Evolutionary conservation across 2,113 vertebrate species (phyloP).

Genomic region (Pseudois nayaur): DNA sequence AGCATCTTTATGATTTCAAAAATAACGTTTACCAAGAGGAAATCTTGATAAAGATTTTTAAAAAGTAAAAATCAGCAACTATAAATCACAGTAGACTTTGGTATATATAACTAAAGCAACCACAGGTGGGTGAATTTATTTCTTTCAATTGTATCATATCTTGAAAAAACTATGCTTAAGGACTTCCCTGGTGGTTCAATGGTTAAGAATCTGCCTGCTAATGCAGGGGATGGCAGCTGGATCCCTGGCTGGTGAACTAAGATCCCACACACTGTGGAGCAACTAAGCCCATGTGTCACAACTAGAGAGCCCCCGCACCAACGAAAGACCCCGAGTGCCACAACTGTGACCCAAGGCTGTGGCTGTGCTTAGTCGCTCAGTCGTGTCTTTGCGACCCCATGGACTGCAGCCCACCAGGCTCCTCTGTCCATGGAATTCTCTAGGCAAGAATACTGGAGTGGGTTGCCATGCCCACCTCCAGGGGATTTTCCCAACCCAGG

Average conservation of each 20-base stretch:
- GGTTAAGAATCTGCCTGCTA: neutral
- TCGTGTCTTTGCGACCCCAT: neutral
- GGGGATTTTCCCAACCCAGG: neutral
- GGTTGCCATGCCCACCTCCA: neutral
- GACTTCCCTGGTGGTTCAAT: neutral
- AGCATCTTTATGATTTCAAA: neutral
- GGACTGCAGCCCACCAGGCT: neutral
- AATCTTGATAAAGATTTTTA: neutral
- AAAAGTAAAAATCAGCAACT: constrained; percentile 6
- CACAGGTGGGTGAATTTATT: neutral
- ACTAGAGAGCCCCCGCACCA: neutral
- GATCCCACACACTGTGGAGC: neutral
- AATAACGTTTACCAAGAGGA: neutral
- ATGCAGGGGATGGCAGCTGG: neutral
- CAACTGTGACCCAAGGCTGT: neutral
- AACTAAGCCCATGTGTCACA: neutral
- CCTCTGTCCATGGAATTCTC: neutral
- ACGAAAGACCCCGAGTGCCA: neutral
- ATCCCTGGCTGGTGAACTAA: neutral
- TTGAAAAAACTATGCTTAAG: neutral
- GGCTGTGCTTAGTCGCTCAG: neutral
- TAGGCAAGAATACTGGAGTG: neutral
- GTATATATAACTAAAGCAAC: neutral
- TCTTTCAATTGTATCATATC: neutral
- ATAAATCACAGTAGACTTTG: neutral